Evolutionary conservation across 2,888 invertebrate genomes (phyloP).

Genomic region (Caenorhabditis uteleia): DNA sequence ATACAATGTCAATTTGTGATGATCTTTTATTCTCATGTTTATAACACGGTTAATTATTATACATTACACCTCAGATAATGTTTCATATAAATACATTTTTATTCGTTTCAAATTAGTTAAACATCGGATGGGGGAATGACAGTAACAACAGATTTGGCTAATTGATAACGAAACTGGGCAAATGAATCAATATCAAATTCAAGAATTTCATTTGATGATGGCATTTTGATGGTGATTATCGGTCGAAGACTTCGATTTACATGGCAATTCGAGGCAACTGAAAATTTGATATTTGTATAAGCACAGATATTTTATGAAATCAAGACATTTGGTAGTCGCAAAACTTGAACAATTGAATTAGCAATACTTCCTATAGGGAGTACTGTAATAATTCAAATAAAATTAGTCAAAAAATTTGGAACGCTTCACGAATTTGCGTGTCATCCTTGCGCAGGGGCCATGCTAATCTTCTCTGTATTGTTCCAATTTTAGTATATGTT

Average conservation of each 20-base stretch:
- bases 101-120: neutral
- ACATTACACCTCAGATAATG: no score
- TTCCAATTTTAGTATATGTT: constrained; percentile 81
- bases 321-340: no score
- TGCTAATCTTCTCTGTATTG: constrained; percentile 92
- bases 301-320: no score
- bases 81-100: neutral
- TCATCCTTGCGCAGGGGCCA: constrained; percentile 91
- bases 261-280: constrained; percentile 43
- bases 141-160: constrained; percentile 27
- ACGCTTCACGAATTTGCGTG: constrained; percentile 91
- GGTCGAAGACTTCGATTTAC: constrained; percentile 44
- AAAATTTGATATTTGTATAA: no score
- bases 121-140: neutral
- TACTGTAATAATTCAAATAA: no score
- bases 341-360: no score
- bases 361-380: no score
- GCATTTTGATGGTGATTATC: constrained; percentile 36
- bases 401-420: constrained; percentile 75
- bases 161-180: constrained; percentile 23
- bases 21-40: no score
- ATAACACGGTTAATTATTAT: no score
- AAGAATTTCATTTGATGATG: constrained; percentile 13
- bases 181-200: constrained; percentile 44
- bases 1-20: no score